phyloP scores from a whole-genome alignment of 2,888 invertebrate genomes.

The Cerastis rubricosa region DNA sequence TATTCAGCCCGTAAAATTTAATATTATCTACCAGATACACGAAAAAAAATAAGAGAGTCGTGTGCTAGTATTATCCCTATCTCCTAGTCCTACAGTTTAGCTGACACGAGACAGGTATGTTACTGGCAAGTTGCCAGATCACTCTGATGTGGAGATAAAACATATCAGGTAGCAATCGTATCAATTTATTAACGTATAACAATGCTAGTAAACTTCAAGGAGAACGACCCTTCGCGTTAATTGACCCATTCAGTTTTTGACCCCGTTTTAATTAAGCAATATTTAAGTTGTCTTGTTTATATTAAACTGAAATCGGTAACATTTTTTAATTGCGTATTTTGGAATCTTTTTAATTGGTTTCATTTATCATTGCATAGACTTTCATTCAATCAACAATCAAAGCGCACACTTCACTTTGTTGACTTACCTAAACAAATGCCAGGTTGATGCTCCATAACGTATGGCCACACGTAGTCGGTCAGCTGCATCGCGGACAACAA shows the following conservation, averaged over 20 bases:
- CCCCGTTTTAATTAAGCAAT: constrained; percentile 4
- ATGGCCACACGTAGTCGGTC: constrained; percentile 92
- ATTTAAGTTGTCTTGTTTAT: neutral
- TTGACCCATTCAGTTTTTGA: neutral
- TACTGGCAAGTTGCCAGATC: neutral
- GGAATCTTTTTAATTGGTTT: neutral
- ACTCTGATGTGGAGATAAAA: neutral
- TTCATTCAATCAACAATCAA: neutral
- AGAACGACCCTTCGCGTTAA: neutral
- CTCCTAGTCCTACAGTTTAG: neutral
- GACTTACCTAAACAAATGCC: constrained; percentile 89
- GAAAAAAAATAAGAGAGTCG: neutral
- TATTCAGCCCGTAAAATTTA: neutral
- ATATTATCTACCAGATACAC: neutral
- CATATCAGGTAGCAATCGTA: neutral
- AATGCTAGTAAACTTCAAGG: constrained; percentile 19
- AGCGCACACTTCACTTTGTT: neutral
- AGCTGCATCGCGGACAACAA: constrained; percentile 90
- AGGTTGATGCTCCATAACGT: constrained; percentile 91
- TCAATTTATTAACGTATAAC: neutral
- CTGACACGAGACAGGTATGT: neutral
- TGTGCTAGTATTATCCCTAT: neutral
- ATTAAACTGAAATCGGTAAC: neutral
- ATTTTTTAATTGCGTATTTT: neutral
- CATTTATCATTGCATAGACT: neutral